Evolutionary conservation across 2,888 invertebrate species (phyloP), one percentile per base, ranked within the genome.

Genomic region (Aelia acuminata): DNA sequence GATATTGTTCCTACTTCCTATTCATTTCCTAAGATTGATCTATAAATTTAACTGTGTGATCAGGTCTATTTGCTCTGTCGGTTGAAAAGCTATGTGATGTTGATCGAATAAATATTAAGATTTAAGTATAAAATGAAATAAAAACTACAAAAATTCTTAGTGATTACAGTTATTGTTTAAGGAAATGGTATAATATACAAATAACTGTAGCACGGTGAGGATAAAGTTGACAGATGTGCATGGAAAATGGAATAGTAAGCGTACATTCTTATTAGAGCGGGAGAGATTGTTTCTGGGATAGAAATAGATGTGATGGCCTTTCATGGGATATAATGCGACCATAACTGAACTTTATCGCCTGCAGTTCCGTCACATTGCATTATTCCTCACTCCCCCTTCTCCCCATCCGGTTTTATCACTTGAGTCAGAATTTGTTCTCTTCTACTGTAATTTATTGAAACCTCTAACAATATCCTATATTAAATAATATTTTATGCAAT

Each of bases 221-320:
- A 80, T 80, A 80, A 43, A 80, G 39, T n/a, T 47, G 80, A 47
- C 80, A 43, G 43, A 80, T 80, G 43, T n/a, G 43, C 7, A 11
- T n/a, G 7, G 43, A n/a, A 80, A 80, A 47, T 80, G 80, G 80
- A 47, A 80, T 80, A n/a, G 39, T 13, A 80, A 80, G 43, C 80
- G n/a, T 80, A 80, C 0, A 47, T 80, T 80, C 80, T 47, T n/a
- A 80, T 80, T 80, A 80, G 7, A 7, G 4, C 13, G 43, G 15
- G 80, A 22, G 39, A 43, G 43, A 80, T 80, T 80, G 43, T 47
- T 80, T 75, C 39, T 20, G 35, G 22, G 10, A 75, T 39, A 75
- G 75, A 75, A 75, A 75, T 75, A 39, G 39, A 75, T 80, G 80
- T n/a, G 63, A 70, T 70, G 63, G 39, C 80, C 80, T 22, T n/a